These are phyloP conservation scores for Capreolus pygargus DNA, from an alignment of 2,113 vertebrate species.

Conservation along the genomic window DNA sequence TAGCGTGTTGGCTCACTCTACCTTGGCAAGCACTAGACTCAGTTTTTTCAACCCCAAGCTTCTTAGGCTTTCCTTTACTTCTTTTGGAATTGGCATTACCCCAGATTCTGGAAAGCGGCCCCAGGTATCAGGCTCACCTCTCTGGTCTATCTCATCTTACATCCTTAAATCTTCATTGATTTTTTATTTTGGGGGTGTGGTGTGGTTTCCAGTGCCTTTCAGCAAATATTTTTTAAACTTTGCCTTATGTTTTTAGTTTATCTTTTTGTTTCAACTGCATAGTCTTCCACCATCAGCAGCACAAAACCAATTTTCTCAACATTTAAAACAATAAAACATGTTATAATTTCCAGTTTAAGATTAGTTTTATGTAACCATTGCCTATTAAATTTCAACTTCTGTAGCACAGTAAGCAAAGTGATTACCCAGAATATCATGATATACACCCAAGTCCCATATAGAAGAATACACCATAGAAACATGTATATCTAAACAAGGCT, in stretches of 20 bases:
- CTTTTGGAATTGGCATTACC: not conserved
- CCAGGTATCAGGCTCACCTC: not conserved
- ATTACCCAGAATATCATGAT: not conserved
- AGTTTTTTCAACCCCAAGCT: not conserved
- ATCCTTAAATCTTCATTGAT: not conserved
- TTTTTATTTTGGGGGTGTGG: not conserved
- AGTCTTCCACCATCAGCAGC: not conserved
- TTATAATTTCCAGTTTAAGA: not conserved
- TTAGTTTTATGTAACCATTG: not conserved
- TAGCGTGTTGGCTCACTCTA: not conserved
- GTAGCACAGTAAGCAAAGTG: not conserved
- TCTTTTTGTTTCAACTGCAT: not conserved
- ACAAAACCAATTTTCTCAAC: not conserved
- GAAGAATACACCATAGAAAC: not conserved
- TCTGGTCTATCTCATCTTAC: not conserved
- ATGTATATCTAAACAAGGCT: not conserved
- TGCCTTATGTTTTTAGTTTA: not conserved
- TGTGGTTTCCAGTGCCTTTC: not conserved
- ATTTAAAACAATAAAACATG: not conserved
- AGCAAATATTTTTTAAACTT: not conserved
- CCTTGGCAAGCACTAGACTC: not conserved
- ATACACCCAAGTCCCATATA: not conserved
- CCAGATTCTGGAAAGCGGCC: not conserved
- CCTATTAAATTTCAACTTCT: not conserved
- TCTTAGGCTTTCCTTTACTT: not conserved